These are phyloP conservation scores for Lepidonotus clava DNA, from an alignment of 2,888 invertebrate species.

Conservation along the genomic window DNA sequence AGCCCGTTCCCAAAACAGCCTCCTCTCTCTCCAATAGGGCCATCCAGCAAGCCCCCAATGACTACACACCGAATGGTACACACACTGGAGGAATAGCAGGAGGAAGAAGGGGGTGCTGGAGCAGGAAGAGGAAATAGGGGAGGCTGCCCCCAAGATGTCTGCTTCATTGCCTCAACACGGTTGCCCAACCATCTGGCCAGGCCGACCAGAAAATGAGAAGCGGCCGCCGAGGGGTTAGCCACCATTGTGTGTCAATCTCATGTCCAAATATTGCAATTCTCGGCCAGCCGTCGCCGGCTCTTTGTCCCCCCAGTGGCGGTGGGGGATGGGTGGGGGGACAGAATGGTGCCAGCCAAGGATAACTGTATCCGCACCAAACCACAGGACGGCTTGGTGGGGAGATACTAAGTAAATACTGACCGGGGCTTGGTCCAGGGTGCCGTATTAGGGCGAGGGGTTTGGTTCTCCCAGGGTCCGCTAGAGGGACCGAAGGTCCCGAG, in stretches of 20 bases:
- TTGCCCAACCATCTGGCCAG: background rate
- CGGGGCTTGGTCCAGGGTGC: too few species aligned
- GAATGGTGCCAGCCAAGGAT: background rate
- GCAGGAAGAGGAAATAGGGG: background rate
- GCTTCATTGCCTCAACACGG: constrained; percentile 40
- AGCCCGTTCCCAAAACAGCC: too few species aligned
- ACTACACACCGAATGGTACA: too few species aligned
- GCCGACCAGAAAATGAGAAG: constrained; percentile 40
- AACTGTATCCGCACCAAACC: background rate
- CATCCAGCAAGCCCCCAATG: too few species aligned
- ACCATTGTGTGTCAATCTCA: constrained; percentile 39
- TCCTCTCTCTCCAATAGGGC: too few species aligned
- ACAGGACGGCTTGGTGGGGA: too few species aligned
- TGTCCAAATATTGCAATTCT: constrained; percentile 36
- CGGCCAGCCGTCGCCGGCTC: background rate
- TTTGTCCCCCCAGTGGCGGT: background rate
- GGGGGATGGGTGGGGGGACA: background rate
- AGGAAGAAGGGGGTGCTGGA: background rate
- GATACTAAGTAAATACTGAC: too few species aligned
- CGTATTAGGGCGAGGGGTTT: too few species aligned
- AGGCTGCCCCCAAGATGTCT: background rate
- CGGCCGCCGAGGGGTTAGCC: background rate
- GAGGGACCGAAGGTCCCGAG: too few species aligned
- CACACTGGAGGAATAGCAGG: background rate
- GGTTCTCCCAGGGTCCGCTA: too few species aligned